These are phyloP conservation scores for Euura lappo DNA, from an alignment of 1,140 invertebrate genomes.

Conservation along the genomic window DNA sequence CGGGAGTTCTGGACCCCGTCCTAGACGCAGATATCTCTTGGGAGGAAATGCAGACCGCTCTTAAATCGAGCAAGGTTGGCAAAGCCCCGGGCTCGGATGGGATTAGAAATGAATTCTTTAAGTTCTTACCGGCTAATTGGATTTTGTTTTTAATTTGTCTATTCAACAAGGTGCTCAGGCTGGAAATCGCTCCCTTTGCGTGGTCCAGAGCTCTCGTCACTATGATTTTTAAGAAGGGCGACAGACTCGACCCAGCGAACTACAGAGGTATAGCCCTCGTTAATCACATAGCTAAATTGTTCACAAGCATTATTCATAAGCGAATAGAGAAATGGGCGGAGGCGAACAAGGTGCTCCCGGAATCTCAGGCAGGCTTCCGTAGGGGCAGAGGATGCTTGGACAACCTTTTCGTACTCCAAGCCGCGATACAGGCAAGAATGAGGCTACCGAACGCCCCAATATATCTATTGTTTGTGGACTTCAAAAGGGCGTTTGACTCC, in stretches of 20 bases:
- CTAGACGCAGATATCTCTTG: too few relatives aligned
- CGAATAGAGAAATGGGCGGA: conserved; percentile 9
- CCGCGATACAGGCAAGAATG: too few relatives aligned
- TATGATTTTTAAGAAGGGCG: too few relatives aligned
- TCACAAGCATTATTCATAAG: not conserved
- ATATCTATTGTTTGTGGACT: not conserved
- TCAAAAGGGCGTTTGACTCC: conserved; percentile 4
- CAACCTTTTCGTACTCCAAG: not conserved
- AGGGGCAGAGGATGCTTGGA: not conserved
- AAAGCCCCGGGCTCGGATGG: not conserved
- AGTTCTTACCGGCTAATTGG: not conserved
- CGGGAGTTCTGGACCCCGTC: too few relatives aligned
- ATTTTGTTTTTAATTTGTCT: not conserved
- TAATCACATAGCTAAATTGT: not conserved
- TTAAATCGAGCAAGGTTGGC: too few relatives aligned
- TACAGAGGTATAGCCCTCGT: not conserved
- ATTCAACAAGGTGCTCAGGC: too few relatives aligned
- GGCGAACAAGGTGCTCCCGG: not conserved
- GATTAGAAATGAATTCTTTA: not conserved
- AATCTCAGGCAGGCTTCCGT: not conserved
- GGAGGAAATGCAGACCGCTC: too few relatives aligned
- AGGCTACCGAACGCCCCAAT: not conserved
- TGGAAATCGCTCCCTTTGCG: too few relatives aligned
- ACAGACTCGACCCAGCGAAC: not conserved
- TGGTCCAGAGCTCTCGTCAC: too few relatives aligned